Evolutionary conservation across 2,888 invertebrate species (phyloP).

Genomic region (Dione vanillae): DNA sequence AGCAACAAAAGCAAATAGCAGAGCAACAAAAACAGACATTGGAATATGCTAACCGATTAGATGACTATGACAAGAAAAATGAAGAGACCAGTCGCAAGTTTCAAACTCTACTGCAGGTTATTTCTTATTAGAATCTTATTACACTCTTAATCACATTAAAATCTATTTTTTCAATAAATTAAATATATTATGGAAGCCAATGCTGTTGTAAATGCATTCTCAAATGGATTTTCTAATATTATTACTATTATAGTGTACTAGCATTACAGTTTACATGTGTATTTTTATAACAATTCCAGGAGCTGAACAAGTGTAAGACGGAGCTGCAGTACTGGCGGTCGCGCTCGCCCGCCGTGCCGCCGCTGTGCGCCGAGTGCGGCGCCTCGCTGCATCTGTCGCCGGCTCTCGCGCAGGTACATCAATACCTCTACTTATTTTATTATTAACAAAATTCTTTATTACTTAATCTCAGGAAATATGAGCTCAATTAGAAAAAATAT

Average conservation of each 20-base stretch:
- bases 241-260: no score
- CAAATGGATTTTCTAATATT: no score
- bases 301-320: constrained; percentile 95
- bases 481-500: no score
- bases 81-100: constrained; percentile 95
- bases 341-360: constrained; percentile 90
- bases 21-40: constrained; percentile 90
- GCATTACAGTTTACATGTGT: neutral
- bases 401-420: constrained; percentile 61
- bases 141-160: neutral
- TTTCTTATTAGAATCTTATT: constrained; percentile 15
- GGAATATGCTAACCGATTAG: constrained; percentile 92
- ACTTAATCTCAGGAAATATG: no score
- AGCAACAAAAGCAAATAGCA: constrained; percentile 88
- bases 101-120: constrained; percentile 92
- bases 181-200: no score
- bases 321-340: constrained; percentile 96
- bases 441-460: no score
- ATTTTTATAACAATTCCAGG: constrained; percentile 75
- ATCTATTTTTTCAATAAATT: no score
- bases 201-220: no score
- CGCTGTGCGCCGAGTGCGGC: constrained; percentile 90
- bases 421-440: neutral
- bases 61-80: constrained; percentile 95
- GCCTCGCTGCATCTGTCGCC: constrained; percentile 69